Evolutionary conservation across 2,888 invertebrate genomes (phyloP), one percentile per base, ranked within the genome.

Genomic region (Agapetus fuscipes): DNA sequence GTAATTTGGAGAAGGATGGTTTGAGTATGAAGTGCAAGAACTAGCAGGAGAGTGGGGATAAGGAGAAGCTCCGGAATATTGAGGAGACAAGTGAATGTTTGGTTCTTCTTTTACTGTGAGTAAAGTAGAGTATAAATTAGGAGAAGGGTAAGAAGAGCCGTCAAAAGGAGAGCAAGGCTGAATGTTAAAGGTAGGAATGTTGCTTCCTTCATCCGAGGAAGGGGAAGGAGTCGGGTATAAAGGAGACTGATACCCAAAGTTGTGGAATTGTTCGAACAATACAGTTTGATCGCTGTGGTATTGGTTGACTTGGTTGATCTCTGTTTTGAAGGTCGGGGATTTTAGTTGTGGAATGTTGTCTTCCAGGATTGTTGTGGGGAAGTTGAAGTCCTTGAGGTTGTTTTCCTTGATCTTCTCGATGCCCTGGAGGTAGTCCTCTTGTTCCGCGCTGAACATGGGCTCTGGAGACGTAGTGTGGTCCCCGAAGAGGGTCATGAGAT

Each of bases 11-110:
- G 76, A 62, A 53, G 78, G 68, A 35, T 66, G 63, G 50, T 72
- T 78, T 37, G 68, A 59, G 55, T 71, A 71, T n/a, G 66, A 68
- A 1, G 63, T 60, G 45, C 68, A 68, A 37, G 72, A 76, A 51
- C 69, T 79, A 35, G 74, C 72, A 9, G 76, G 70, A 36, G 76
- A 76, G 9, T 74, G 54, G 2, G 70, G 70, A 38, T 76, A 64
- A 45, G 76, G 67, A 53, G 72, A 56, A 33, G 32, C 41, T 15
- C 67, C 53, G 51, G 67, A 72, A 62, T 54, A 55, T 58, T 50
- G 14, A 39, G 60, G 64, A 52, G 71, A 69, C 52, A 72, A 64
- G 48, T 71, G 53, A 50, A 70, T 58, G 51, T 67, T 64, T 2
- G 67, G 67, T 53, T 72, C 71, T 52, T 76, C 76, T 53, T 74